These are phyloP conservation scores for Muscicapa striata DNA, from an alignment of 2,797 vertebrate species.

Conservation along the genomic window DNA sequence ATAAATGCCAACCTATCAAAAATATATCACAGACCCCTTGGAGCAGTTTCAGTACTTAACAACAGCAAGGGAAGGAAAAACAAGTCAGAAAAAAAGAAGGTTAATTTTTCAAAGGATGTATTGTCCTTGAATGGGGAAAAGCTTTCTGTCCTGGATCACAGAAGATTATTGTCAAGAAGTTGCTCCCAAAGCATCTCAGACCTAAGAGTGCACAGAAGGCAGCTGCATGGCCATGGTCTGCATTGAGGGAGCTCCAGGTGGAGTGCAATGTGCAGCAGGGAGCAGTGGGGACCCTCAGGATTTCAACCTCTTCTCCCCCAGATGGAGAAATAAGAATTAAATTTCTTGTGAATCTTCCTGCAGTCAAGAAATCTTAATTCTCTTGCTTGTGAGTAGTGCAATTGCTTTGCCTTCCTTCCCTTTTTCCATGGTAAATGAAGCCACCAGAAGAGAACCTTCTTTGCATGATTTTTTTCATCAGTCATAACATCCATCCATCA, in stretches of 20 bases:
- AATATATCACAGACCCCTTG: not conserved
- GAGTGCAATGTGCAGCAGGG: accelerated
- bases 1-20: not conserved
- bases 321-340: not conserved
- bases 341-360: not conserved
- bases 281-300: not conserved
- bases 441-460: not conserved
- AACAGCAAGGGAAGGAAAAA: not conserved
- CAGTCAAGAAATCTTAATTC: not conserved
- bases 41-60: not conserved
- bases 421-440: not conserved
- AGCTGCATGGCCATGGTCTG: not conserved
- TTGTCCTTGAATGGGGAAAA: not conserved
- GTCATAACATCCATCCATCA: constrained; percentile 52
- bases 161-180: not conserved
- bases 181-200: not conserved
- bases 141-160: not conserved
- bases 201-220: too few relatives aligned
- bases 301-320: not conserved
- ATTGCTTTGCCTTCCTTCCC: not conserved
- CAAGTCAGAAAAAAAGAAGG: not conserved
- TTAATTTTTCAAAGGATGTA: not conserved
- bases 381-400: not conserved
- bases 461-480: constrained; percentile 53
- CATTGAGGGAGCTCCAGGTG: not conserved